A percentile compares a stretch with the other conserved stretches of the same genome.
Evolutionary conservation across 2,113 vertebrate genomes (phyloP).

Genomic region (Siniperca knerii): DNA sequence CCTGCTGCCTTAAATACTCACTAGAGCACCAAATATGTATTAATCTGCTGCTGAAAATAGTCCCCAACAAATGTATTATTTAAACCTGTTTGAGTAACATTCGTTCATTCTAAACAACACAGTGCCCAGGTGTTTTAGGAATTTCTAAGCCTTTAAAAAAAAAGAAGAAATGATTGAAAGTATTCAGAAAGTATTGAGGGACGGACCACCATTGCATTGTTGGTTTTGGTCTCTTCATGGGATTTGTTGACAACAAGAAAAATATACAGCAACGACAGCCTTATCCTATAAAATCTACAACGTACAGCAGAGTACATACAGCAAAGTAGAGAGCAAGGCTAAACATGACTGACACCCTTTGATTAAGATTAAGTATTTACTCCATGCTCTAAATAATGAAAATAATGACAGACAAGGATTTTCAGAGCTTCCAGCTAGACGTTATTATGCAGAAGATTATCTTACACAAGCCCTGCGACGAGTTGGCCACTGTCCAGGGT

Average conservation of each 20-base stretch:
- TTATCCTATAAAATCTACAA: neutral
- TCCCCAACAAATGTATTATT: neutral
- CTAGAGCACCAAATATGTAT: too few species aligned
- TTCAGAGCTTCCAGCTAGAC: slow-evolving; percentile 8
- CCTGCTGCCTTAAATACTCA: too few species aligned
- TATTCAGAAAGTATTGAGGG: too few species aligned
- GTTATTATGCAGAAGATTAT: slow-evolving; percentile 54
- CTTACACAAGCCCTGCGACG: too few species aligned
- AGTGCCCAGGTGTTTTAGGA: neutral
- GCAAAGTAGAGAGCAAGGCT: neutral
- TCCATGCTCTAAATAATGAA: neutral
- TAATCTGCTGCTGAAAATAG: neutral
- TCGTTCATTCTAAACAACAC: neutral
- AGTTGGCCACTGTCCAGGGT: too few species aligned
- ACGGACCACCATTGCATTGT: too few species aligned
- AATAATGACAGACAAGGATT: slow-evolving; percentile 14
- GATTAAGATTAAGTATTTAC: neutral
- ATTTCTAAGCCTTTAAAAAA: neutral
- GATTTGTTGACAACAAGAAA: neutral
- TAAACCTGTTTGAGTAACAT: neutral
- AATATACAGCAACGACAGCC: neutral
- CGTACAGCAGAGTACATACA: neutral
- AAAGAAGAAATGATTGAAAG: too few species aligned
- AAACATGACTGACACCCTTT: slow-evolving; percentile 8
- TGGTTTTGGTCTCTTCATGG: neutral